Percentiles rank a stretch among this genome's conserved stretches.
These are phyloP conservation scores for Carlito syrichta DNA, from an alignment of 2,113 vertebrate species.

Conservation along the genomic window DNA sequence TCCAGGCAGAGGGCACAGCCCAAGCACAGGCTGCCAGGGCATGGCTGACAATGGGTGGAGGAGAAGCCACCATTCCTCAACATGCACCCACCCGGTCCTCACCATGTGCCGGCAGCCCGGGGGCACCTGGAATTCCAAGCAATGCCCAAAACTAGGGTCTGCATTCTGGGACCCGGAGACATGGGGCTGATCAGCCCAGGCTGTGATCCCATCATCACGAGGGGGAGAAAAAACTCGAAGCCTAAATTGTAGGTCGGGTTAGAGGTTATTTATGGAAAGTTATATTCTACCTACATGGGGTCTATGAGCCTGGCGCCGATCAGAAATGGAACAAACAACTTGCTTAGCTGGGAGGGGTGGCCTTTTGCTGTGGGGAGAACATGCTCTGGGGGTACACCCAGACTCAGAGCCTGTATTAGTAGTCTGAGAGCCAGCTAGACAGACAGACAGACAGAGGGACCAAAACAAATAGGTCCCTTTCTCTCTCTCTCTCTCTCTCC, in stretches of 20 bases:
- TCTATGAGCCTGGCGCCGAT: constrained; percentile 45
- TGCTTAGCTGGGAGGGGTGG: not conserved
- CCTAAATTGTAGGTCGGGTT: constrained; percentile 56
- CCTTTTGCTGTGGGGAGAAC: not conserved
- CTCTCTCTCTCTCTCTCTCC: not conserved
- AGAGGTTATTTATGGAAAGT: constrained; percentile 64
- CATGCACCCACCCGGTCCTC: fast-evolving
- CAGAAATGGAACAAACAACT: constrained; percentile 18
- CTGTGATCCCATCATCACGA: constrained; percentile 4
- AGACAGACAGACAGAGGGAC: not conserved
- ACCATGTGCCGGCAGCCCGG: fast-evolving
- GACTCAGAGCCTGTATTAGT: constrained; percentile 1
- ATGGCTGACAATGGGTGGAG: fast-evolving
- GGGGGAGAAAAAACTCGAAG: not conserved
- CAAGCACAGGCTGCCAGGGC: not conserved
- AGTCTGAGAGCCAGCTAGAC: constrained; percentile 7
- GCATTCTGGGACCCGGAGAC: not conserved
- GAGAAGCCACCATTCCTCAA: not conserved
- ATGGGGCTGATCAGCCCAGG: not conserved
- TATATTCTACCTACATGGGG: constrained; percentile 62
- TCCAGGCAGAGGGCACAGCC: not conserved
- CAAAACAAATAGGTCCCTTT: not conserved
- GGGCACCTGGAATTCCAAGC: not conserved
- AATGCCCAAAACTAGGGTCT: not conserved
- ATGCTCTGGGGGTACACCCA: not conserved